Percentiles rank a stretch among this genome's conserved stretches.
These are phyloP conservation scores for Cremastobaeus sp. DNA, from an alignment of 2,888 invertebrate species.

Conservation along the genomic window DNA sequence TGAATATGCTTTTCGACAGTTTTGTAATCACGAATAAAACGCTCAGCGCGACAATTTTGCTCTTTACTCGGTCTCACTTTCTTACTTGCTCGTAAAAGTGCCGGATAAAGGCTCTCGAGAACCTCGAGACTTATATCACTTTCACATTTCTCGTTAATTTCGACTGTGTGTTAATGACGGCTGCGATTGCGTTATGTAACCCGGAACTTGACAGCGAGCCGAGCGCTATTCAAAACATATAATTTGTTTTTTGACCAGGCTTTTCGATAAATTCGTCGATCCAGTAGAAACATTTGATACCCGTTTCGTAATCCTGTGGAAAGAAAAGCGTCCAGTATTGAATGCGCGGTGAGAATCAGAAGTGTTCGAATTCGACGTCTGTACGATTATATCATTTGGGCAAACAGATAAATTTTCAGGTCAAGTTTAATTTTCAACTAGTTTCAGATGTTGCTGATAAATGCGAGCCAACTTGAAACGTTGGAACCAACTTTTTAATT, in stretches of 20 bases:
- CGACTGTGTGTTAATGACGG: conserved; percentile 68
- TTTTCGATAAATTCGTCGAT: neutral
- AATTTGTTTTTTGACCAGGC: neutral
- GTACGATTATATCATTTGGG: conserved; percentile 31
- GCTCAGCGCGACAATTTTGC: conserved; percentile 47
- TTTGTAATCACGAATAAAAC: conserved; percentile 27
- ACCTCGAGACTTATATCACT: conserved; percentile 62
- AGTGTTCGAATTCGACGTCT: conserved; percentile 21
- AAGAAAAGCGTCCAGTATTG: neutral
- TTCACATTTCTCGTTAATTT: conserved; percentile 74
- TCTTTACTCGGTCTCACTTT: conserved; percentile 68
- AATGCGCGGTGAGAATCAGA: conserved; percentile 24
- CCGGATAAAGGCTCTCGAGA: conserved; percentile 10
- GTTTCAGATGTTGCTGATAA: conserved; percentile 24
- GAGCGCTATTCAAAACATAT: neutral
- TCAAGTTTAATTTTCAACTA: conserved; percentile 33
- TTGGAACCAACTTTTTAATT: too few species aligned
- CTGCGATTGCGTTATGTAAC: conserved; percentile 63
- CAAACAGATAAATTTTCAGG: conserved; percentile 30
- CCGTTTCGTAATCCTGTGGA: conserved; percentile 23
- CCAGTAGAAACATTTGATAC: conserved; percentile 17
- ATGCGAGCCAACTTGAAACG: too few species aligned
- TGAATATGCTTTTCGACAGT: too few species aligned
- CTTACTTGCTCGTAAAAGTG: conserved; percentile 63
- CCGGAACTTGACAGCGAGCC: conserved; percentile 44